Base-by-base conservation (phyloP, 1,140 invertebrate species). In the Tachypleus tridentatus region DNA sequence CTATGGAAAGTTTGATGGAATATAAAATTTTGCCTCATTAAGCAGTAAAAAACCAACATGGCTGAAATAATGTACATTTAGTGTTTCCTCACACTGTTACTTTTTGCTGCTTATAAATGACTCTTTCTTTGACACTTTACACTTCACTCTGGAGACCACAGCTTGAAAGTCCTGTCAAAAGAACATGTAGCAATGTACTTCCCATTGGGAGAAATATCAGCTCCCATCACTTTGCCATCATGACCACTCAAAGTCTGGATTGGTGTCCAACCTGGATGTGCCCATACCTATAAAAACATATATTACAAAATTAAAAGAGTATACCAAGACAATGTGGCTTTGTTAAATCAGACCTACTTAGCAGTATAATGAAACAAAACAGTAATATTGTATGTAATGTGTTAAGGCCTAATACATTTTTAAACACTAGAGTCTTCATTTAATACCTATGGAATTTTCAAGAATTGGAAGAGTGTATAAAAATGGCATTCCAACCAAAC, bases 101-200 rank as follows among this genome's bases (percentile, higher is more conserved):
- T 29, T 29, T 29, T 29, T 29, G 29, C 2, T 29, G 29, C 29
- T 29, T 29, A 29, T 29, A 29, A 29, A 29, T 29, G 29, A 29
- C 29, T 29, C 29, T 29, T 29, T 29, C 29, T 29, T 29, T 29
- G 29, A 29, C 29, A 29, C 29, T 29, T 29, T 29, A 29, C 29
- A 29, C 29, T 29, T 29, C 29, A 29, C 29, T 93, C 92, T 1
- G 92, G 87, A 4, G 90, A 82, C 97, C 96, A 99, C 4, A 99
- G 76, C 80, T 99, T 99, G 76, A 99, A 97, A 2, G 97, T 98
- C 68, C 95, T 81, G 80, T 99, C 97, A 76, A 92, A 98, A 0
- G 95, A 97, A 66, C 85, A 85, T 2, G 93, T 96, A 3, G 86
- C 93, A 67, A 99, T 93, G 73, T 86, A 97, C 72, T 91, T 87